Percentiles rank a stretch among this genome's conserved stretches.
Conservation (phyloP, 1,140 invertebrate genomes). For the Aleiodes sp. region DNA sequence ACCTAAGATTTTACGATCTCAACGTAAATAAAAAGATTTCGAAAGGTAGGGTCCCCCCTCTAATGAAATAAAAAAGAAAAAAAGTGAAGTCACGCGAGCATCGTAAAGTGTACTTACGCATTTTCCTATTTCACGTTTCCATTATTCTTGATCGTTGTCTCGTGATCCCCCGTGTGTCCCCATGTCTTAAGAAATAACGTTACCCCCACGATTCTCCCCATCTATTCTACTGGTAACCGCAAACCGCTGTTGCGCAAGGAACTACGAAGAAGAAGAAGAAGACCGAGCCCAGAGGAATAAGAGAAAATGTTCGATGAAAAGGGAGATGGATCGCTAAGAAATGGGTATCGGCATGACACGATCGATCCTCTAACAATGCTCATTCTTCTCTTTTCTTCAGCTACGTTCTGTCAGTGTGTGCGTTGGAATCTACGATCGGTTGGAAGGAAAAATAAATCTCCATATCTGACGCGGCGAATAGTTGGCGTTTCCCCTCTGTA, state of each 20-base stretch:
- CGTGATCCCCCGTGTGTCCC: neutral
- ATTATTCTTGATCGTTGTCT: constrained; percentile 5
- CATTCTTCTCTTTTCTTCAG: constrained; percentile 11
- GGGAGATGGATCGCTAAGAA: constrained; percentile 34
- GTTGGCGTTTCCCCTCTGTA: constrained; percentile 36
- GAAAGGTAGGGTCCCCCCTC: neutral
- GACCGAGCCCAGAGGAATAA: neutral
- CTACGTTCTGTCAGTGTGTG: neutral
- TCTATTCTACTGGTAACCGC: neutral
- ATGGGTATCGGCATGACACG: constrained; percentile 45
- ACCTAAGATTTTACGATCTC: neutral
- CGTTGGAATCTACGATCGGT: constrained; percentile 15
- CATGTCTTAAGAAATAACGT: neutral
- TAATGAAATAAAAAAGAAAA: constrained; percentile 9
- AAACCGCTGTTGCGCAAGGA: constrained; percentile 15
- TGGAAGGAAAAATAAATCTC: constrained; percentile 49
- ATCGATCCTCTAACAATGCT: constrained; percentile 38
- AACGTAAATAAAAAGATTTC: neutral
- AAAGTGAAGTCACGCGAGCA: constrained; percentile 11
- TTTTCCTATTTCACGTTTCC: constrained; percentile 14
- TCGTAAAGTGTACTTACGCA: constrained; percentile 16
- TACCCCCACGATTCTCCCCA: neutral
- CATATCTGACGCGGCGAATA: constrained; percentile 48
- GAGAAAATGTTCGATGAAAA: constrained; percentile 31
- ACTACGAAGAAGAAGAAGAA: neutral